A percentile compares a stretch with the other conserved stretches of the same genome.
These are phyloP conservation scores for Rhinichthys osculus DNA, from an alignment of 2,797 vertebrate species.

Conservation along the genomic window DNA sequence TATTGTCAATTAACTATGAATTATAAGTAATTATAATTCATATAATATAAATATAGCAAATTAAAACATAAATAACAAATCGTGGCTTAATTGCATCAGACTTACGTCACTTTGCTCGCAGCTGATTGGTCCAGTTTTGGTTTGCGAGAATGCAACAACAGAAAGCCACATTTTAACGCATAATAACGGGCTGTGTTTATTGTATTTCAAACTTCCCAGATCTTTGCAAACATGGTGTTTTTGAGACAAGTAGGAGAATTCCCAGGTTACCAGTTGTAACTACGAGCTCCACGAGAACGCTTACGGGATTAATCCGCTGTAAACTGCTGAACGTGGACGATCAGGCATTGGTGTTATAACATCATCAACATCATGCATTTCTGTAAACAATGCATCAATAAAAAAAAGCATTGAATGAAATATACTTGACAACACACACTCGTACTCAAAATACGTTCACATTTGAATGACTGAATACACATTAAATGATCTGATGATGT, in stretches of 20 bases:
- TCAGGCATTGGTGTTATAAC: not conserved
- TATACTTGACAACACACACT: not conserved
- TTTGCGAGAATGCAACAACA: not conserved
- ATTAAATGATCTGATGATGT: not conserved
- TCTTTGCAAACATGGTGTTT: not conserved
- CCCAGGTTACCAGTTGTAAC: too few relatives aligned
- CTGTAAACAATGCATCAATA: not conserved
- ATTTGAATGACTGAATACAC: not conserved
- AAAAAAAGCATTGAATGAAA: not conserved
- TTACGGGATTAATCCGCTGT: too few relatives aligned
- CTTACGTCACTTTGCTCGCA: not conserved
- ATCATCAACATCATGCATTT: not conserved
- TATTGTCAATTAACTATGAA: too few relatives aligned
- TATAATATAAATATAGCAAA: not conserved
- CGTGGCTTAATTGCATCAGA: not conserved
- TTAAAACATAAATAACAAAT: not conserved
- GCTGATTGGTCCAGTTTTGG: not conserved
- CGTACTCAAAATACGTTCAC: not conserved
- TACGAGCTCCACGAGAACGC: too few relatives aligned
- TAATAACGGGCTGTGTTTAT: not conserved
- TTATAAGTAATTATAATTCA: not conserved
- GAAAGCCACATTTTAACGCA: not conserved
- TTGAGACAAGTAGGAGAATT: too few relatives aligned
- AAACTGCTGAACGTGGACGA: not conserved
- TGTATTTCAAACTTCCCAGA: not conserved